Base-by-base conservation (phyloP, 2,113 vertebrate genomes). In the Toxostoma redivivum region DNA sequence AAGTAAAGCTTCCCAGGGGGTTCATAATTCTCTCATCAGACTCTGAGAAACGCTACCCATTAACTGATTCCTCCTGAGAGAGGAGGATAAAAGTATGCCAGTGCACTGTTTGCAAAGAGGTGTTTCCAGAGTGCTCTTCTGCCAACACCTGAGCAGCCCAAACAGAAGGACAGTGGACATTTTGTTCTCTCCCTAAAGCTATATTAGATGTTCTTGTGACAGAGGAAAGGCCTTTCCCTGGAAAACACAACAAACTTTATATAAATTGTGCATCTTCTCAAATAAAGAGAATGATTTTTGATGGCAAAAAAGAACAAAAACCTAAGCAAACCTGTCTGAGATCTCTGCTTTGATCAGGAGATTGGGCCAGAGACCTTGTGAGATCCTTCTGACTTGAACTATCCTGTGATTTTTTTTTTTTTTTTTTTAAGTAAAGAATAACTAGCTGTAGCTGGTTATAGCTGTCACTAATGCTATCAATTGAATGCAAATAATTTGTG, bases 71-170 rank as follows among this genome's bases (percentile, higher is more conserved):
- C 12, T 86, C 28, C 44, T 8, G 2, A 33, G 3, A 38, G 76
- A 27, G 8, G 14, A 73, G 27, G 33, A 24, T 38, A 4, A 24
- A 64, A 62, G 22, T 7, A 15, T 88, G 38, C 35, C 44, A 14
- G 38, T 12, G 35, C 0, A 0, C 38, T 38, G 45, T 67, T 72
- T 73, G 45, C 40, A 44, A 0, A 2, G 50, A 48, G 28, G 18
- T 42, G 10, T 61, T 73, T 81, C 31, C 40, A 28, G 28, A 45
- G 28, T 20, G 37, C 9, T 33, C 62, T 78, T 72, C 66, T 72
- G 33, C 24, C 19, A 9, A 5, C 21, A 31, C 24, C 40, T 19
- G 28, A 79, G n/a, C 24, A 48, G 47, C 74, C 28, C 45, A 27
- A 60, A 47, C 13, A 74, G 50, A 87, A 69, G 28, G 35, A 50